phyloP scores from a whole-genome alignment of 1,140 invertebrate genomes.

The Pogonomyrmex barbatus region DNA sequence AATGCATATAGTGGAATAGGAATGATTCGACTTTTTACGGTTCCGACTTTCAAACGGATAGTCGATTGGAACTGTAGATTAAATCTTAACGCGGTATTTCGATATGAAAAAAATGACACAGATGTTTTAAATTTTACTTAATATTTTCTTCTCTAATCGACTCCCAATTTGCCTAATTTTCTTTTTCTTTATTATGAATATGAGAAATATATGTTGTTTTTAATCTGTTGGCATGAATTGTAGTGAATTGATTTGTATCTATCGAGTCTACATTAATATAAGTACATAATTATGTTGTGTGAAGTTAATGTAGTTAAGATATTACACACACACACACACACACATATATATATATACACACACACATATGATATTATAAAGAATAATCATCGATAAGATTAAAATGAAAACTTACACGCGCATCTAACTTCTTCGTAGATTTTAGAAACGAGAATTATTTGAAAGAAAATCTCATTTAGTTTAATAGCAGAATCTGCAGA shows the following conservation, averaged over 20 bases:
- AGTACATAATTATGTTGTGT: slow-evolving; percentile 11
- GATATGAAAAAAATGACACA: neutral
- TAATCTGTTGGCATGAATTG: slow-evolving; percentile 8
- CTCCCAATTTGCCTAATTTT: neutral
- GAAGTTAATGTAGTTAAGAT: neutral
- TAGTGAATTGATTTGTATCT: neutral
- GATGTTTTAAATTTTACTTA: neutral
- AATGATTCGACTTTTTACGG: slow-evolving; percentile 23
- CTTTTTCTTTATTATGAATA: neutral
- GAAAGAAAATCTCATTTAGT: slow-evolving; percentile 10
- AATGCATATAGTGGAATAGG: neutral
- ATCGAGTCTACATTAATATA: neutral
- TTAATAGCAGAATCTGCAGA: slow-evolving; percentile 26
- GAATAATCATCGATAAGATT: neutral
- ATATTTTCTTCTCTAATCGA: neutral
- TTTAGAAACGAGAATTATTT: slow-evolving; percentile 19
- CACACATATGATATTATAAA: neutral
- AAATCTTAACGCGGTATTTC: slow-evolving; percentile 16
- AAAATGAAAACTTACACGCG: neutral
- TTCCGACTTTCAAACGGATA: slow-evolving; percentile 1
- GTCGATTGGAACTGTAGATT: neutral
- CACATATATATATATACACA: neutral
- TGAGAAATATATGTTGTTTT: neutral
- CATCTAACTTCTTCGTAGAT: neutral
- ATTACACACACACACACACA: neutral